phyloP scores from a whole-genome alignment of 2,797 vertebrate genomes.

The Taenioides sp. region DNA sequence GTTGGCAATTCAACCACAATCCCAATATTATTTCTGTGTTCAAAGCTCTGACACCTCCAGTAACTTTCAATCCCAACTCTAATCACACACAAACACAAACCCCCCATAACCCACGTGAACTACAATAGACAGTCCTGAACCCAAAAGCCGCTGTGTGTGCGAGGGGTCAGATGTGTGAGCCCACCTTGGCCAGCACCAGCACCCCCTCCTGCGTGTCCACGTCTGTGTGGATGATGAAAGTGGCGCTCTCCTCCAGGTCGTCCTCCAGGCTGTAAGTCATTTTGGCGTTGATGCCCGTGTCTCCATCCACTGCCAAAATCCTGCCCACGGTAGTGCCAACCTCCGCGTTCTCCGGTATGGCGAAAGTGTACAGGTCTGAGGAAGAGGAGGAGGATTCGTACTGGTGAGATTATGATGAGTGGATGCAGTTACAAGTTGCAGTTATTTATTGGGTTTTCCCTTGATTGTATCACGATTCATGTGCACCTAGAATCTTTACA shows the following conservation, averaged over 20 bases:
- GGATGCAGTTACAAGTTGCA: too few species aligned
- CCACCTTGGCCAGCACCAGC: slow-evolving; percentile 86
- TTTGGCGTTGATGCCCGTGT: slow-evolving; percentile 85
- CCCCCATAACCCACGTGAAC: not conserved
- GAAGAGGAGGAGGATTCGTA: slow-evolving; percentile 12
- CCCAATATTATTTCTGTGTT: slow-evolving; percentile 17
- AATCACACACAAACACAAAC: not conserved
- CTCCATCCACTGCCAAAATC: slow-evolving; percentile 86
- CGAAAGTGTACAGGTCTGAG: slow-evolving; percentile 86
- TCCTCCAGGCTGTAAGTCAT: slow-evolving; percentile 89
- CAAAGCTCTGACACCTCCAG: slow-evolving; percentile 30
- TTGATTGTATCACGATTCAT: too few species aligned
- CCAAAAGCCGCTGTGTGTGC: not conserved
- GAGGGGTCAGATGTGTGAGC: not conserved
- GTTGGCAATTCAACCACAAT: not conserved
- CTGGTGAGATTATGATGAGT: slow-evolving; percentile 7
- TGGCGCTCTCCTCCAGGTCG: slow-evolving; percentile 76
- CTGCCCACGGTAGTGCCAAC: slow-evolving; percentile 84
- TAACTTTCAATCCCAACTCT: not conserved
- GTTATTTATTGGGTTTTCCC: too few species aligned
- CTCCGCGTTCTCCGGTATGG: slow-evolving; percentile 81
- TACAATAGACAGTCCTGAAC: not conserved
- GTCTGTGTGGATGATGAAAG: slow-evolving; percentile 85
- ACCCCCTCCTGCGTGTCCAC: slow-evolving; percentile 89
- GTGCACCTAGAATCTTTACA: too few species aligned